Percentiles rank a stretch among this genome's conserved stretches.
Conservation (phyloP, 2,113 vertebrate genomes). For the Dermatemys mawii region DNA sequence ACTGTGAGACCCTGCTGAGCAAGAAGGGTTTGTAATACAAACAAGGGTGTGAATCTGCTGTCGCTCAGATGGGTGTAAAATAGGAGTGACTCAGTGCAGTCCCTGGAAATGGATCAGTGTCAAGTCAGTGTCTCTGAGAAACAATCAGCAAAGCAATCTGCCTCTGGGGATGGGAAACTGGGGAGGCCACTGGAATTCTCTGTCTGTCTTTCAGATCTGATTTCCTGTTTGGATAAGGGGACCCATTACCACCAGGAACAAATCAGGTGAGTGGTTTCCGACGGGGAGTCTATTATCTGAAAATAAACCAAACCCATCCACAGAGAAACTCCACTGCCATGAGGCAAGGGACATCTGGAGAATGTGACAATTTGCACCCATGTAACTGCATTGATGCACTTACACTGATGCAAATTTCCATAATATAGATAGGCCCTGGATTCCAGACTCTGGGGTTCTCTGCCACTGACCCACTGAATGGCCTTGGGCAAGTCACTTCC, state of each 20-base stretch:
- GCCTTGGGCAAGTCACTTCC: neutral
- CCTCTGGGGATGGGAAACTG: neutral
- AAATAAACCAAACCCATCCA: neutral
- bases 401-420: neutral
- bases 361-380: neutral
- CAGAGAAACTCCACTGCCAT: neutral
- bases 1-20: neutral
- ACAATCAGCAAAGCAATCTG: neutral
- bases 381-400: neutral
- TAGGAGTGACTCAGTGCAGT: neutral
- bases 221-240: slow-evolving; percentile 87
- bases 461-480: neutral
- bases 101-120: neutral
- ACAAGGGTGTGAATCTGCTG: neutral
- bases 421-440: neutral
- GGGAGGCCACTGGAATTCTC: neutral
- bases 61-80: neutral
- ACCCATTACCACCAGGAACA: slow-evolving; percentile 81
- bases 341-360: neutral
- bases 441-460: neutral
- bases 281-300: neutral
- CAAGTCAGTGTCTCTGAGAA: neutral
- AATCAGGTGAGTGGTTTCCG: slow-evolving; percentile 78
- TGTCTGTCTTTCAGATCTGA: slow-evolving; percentile 76
- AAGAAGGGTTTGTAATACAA: neutral